Evolutionary conservation across 2,113 vertebrate genomes (phyloP).

Genomic region (Paralichthys olivaceus): DNA sequence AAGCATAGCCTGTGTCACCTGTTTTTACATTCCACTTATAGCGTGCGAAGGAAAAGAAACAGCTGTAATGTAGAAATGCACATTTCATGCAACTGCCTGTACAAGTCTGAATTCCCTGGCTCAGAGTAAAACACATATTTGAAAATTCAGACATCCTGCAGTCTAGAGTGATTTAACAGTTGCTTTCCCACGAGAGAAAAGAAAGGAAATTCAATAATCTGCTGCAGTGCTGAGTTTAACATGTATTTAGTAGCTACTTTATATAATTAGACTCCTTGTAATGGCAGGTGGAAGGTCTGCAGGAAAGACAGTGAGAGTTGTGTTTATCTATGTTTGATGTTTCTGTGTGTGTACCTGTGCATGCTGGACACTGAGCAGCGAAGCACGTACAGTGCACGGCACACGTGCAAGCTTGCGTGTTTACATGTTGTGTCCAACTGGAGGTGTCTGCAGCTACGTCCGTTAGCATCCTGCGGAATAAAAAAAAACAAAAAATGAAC

Average conservation of each 20-base stretch:
- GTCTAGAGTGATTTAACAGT: constrained; percentile 50
- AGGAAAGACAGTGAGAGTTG: background rate
- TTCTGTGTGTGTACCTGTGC: constrained; percentile 21
- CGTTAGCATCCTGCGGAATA: constrained; percentile 36
- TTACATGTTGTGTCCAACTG: constrained; percentile 27
- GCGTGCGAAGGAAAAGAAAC: background rate
- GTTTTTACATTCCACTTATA: too few relatives aligned
- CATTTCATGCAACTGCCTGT: constrained; percentile 11
- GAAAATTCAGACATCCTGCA: constrained; percentile 24
- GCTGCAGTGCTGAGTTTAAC: constrained; percentile 30
- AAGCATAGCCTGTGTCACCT: background rate
- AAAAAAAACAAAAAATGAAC: constrained; percentile 40
- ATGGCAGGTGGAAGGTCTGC: constrained; percentile 35
- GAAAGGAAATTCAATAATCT: constrained; percentile 16
- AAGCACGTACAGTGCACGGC: background rate
- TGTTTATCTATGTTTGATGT: background rate
- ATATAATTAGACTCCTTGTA: constrained; percentile 55
- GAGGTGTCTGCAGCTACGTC: constrained; percentile 33
- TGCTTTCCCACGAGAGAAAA: constrained; percentile 42
- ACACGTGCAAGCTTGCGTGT: background rate
- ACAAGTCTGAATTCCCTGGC: constrained; percentile 15
- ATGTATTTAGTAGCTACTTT: constrained; percentile 37
- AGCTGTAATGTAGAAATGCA: background rate
- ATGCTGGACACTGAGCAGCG: constrained; percentile 36
- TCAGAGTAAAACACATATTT: constrained; percentile 11